Base-by-base conservation (phyloP, 1,140 invertebrate genomes). In the Drosophila pseudoobscura region DNA sequence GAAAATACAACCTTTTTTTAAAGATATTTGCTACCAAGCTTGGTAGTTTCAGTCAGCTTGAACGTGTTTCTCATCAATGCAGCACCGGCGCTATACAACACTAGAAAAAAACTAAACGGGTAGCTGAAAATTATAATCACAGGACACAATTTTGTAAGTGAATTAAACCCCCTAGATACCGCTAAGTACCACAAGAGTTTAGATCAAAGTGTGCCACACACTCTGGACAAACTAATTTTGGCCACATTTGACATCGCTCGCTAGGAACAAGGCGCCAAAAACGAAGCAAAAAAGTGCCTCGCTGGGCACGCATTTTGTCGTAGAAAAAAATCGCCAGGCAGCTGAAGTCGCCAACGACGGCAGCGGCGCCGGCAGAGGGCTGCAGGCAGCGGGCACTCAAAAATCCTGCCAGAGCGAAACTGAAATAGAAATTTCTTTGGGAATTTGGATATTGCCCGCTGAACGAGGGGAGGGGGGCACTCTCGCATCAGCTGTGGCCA, bases 141-240 rank as follows among this genome's bases (percentile, higher is more conserved):
- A 87, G 82, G 82, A 87, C 71, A 78, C 77, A 83, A 84, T 68
- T 87, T 87, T 88, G 82, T 87, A 87, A 87, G 82, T 87, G 87
- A 88, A 88, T 75, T 69, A 43, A 52, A 74, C 58, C 74, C 75
- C 72, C 58, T 72, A 59, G 55, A 46, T 51, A 54, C 66, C 31
- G 54, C 60, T 26, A 49, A 24, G 26, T 29, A 24, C 1, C 13
- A 39, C 2, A 26, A 58, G 65, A 69, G 26, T 8, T 39, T 61
- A 56, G 26, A 13, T 22, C 58, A 64, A 87, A 82, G 62, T 64
- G 39, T 51, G 44, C 74, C 54, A 3, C 56, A 87, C 41, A 44
- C 13, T 75, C 57, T 82, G 46, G 45, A 45, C 9, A 47, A 60
- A 53, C 83, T 69, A 57, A 82, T 62, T 82, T 63, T 11, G 20